Conservation (phyloP, 2,888 invertebrate species). For the Drosophila paranaensis region DNA sequence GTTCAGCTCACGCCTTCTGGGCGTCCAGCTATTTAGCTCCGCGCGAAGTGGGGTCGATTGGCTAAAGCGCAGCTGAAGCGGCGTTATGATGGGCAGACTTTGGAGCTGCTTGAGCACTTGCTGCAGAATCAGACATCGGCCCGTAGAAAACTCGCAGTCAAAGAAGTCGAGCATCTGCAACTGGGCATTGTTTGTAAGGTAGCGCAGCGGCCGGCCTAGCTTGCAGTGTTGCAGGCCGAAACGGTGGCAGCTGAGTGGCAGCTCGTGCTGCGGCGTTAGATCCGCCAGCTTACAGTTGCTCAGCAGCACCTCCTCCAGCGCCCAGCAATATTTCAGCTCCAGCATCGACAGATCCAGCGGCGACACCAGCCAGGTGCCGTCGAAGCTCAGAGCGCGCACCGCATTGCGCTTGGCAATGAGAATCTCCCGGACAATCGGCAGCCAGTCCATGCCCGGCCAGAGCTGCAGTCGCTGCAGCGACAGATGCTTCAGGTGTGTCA, state of each 20-base stretch:
- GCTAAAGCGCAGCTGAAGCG: slow-evolving; percentile 28
- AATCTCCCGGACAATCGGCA: slow-evolving; percentile 30
- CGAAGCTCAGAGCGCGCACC: slow-evolving; percentile 32
- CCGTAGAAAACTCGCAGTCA: not conserved
- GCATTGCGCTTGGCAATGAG: slow-evolving; percentile 38
- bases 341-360: slow-evolving; percentile 37
- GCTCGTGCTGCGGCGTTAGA: not conserved
- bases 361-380: slow-evolving; percentile 45
- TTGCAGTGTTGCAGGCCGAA: slow-evolving; percentile 39
- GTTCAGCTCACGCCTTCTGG: not conserved
- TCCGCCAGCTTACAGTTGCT: slow-evolving; percentile 49
- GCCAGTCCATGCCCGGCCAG: slow-evolving; percentile 49
- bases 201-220: slow-evolving; percentile 4
- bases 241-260: slow-evolving; percentile 48
- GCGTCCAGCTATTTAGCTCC: slow-evolving; percentile 26
- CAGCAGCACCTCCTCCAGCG: slow-evolving; percentile 40
- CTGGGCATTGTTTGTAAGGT: slow-evolving; percentile 1
- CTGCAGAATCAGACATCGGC: slow-evolving; percentile 5
- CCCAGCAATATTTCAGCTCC: slow-evolving; percentile 41
- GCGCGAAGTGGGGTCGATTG: slow-evolving; percentile 24
- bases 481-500: slow-evolving; percentile 32
- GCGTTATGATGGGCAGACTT: slow-evolving; percentile 8
- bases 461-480: slow-evolving; percentile 39
- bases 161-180: slow-evolving; percentile 18
- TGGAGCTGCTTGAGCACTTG: slow-evolving; percentile 19